These are phyloP conservation scores for Sorex maritimensis DNA, from an alignment of 2,797 vertebrate genomes.

Conservation along the genomic window DNA sequence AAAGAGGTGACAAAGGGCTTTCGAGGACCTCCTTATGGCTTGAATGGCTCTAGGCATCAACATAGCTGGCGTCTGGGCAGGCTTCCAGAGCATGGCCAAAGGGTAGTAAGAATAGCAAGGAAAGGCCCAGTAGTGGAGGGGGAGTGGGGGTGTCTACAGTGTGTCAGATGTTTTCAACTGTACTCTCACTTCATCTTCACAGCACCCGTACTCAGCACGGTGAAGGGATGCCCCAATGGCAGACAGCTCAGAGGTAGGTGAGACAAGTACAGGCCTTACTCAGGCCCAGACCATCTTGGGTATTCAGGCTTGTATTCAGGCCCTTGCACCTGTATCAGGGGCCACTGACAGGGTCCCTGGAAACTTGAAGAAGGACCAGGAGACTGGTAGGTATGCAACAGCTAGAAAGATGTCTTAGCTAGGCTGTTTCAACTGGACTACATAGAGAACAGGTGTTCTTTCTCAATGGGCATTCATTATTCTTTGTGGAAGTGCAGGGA, in stretches of 20 bases:
- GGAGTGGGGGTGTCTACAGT: no score
- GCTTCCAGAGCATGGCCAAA: neutral
- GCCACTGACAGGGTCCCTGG: neutral
- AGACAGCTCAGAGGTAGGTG: neutral
- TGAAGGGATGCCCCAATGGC: neutral
- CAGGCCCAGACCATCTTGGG: neutral
- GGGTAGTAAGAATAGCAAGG: neutral
- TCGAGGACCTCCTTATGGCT: slow-evolving; percentile 79
- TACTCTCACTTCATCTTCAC: neutral
- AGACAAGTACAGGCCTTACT: neutral
- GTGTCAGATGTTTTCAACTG: neutral
- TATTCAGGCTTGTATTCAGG: no score
- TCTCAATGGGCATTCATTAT: neutral
- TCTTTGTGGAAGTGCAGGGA: neutral
- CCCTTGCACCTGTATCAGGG: neutral
- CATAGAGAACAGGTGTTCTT: no score
- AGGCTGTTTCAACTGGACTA: neutral
- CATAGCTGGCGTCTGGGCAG: slow-evolving; percentile 69
- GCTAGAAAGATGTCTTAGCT: neutral
- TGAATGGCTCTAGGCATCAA: slow-evolving; percentile 67
- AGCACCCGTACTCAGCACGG: neutral
- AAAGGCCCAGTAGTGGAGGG: neutral
- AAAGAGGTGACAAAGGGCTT: slow-evolving; percentile 70
- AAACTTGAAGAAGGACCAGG: neutral
- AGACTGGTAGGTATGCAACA: neutral